Base-by-base conservation (phyloP, 2,113 vertebrate genomes). In the Okapia johnstoni region DNA sequence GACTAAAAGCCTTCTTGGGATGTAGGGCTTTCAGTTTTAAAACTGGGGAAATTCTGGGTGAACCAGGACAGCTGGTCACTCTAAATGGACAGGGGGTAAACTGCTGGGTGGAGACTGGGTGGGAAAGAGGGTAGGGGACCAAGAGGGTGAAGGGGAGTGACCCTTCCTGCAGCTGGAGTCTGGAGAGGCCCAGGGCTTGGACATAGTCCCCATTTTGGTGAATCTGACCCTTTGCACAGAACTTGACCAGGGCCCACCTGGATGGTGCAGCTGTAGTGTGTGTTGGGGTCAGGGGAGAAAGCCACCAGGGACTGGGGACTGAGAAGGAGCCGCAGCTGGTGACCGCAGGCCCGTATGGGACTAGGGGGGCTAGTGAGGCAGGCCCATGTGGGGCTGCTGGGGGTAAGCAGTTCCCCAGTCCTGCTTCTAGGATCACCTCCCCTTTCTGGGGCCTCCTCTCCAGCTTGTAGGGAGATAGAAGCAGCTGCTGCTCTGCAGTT, bases 391-490 rank as follows among this genome's bases (percentile, higher is more conserved):
- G 63, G 70, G 48, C 46, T n/a, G 11, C 23, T 73, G n/a, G 36
- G 10, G 7, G 40, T 43, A 40, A 50, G 8, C 19, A 8, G 16
- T 25, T 15, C 26, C 19, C 12, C 14, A 8, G 33, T 23, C 36
- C 40, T 17, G 55, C 50, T 28, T 36, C 50, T 14, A 46, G 55
- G 7, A 46, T 28, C 30, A 40, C 50, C n/a, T 81, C 21, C 16
- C 52, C 66, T n/a, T 14, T 5, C 30, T 26, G 25, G 33, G 43
- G 13, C 55, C 33, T 85, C 16, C 1, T 84, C 21, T 80, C 70
- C 6, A 54, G 54, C 90, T 96, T n/a, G 55, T 94, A 99, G 99
- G 98, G 96, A 98, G 94, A 93, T 99, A 99, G 73, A 98, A 98
- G 79, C 87, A 98, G 54, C 96, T 97, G 93, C 99, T 99, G 21